phyloP scores from a whole-genome alignment of 1,140 invertebrate species.

The Zaprionus camerounensis region DNA sequence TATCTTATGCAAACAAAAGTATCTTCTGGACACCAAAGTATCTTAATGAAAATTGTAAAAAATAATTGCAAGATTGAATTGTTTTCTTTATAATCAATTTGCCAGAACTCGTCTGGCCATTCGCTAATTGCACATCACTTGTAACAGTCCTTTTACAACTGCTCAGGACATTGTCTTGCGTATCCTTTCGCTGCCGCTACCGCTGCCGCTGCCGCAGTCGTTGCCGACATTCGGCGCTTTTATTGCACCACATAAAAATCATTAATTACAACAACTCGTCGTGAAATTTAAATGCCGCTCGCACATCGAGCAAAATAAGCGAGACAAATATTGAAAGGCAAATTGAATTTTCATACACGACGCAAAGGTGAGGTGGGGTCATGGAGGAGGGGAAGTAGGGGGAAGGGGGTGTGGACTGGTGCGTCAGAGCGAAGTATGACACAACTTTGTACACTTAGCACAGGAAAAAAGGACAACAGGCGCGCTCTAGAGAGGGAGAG shows the following conservation, averaged over 20 bases:
- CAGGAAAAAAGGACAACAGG: conserved; percentile 18
- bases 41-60: background rate
- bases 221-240: conserved; percentile 53
- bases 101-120: background rate
- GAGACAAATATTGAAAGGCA: conserved; percentile 77
- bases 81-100: background rate
- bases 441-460: conserved; percentile 38
- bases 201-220: conserved; percentile 7
- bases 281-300: conserved; percentile 75
- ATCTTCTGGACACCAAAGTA: background rate
- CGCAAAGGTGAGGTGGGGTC: conserved; percentile 59
- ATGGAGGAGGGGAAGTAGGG: background rate
- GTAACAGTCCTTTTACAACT: conserved; percentile 36
- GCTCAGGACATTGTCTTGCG: conserved; percentile 13
- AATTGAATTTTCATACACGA: conserved; percentile 77
- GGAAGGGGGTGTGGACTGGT: background rate
- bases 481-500: background rate
- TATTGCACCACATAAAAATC: conserved; percentile 77
- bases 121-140: conserved; percentile 39
- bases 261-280: conserved; percentile 79
- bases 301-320: conserved; percentile 56
- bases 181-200: conserved; percentile 1
- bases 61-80: conserved; percentile 2
- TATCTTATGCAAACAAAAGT: background rate
- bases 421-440: conserved; percentile 9